Conservation (phyloP, 92 coral and sea anemone genomes). For the Parazoanthus swiftii region DNA sequence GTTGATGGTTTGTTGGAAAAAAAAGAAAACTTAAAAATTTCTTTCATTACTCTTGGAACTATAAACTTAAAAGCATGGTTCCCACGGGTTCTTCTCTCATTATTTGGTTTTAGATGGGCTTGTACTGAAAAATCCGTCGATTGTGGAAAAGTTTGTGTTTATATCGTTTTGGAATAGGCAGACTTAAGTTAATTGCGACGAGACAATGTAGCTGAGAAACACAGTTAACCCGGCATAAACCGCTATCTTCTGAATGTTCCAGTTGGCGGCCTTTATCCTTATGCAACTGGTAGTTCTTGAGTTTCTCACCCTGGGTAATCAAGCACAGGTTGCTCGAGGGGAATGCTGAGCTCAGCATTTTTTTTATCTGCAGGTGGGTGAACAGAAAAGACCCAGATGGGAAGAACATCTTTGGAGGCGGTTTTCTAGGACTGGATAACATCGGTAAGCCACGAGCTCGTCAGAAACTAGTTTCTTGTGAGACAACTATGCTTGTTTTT, state of each 20-base stretch:
- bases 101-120: no score
- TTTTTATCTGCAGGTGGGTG: slow-evolving; percentile 80
- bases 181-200: not conserved
- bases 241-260: no score
- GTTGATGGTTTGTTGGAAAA: no score
- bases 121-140: no score
- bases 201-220: no score
- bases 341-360: not conserved
- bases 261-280: no score
- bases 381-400: slow-evolving; percentile 98
- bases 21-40: no score
- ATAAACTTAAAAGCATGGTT: no score
- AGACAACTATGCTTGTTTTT: not conserved
- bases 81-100: no score
- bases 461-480: not conserved
- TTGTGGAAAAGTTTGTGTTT: no score
- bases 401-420: slow-evolving; percentile 95
- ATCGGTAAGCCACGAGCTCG: slow-evolving; percentile 67
- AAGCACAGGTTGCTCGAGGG: not conserved
- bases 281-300: not conserved
- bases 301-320: not conserved
- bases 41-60: no score
- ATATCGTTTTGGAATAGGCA: not conserved
- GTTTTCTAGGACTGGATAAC: slow-evolving; percentile 96
- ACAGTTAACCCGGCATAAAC: no score